A percentile compares a stretch with the other conserved stretches of the same genome.
Evolutionary conservation across 2,888 invertebrate genomes (phyloP).

Genomic region (Eupithecia exiguata): DNA sequence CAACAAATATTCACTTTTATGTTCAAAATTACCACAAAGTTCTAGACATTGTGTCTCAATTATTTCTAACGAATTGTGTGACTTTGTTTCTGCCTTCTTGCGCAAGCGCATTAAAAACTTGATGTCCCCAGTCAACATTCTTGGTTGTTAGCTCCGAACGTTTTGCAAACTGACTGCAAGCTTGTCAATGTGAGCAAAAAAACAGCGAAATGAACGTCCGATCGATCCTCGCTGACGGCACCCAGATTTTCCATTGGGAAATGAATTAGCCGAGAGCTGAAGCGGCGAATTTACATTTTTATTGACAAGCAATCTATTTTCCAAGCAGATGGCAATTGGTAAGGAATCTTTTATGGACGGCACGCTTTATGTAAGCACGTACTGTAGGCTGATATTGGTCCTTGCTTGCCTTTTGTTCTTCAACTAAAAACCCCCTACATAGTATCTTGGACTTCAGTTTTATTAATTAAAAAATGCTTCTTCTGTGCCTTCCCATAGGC

Average conservation of each 20-base stretch:
- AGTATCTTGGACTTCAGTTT: neutral
- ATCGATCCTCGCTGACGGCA: conserved; percentile 82
- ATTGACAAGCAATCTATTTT: conserved; percentile 83
- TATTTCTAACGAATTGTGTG: neutral
- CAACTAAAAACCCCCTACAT: neutral
- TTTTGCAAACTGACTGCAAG: conserved; percentile 69
- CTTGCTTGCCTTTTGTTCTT: neutral
- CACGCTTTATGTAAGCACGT: conserved; percentile 12
- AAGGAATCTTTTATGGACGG: conserved; percentile 60
- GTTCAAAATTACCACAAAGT: neutral
- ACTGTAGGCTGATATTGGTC: neutral
- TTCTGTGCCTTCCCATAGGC: too few species aligned
- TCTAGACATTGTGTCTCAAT: too few species aligned
- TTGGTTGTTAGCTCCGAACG: conserved; percentile 58
- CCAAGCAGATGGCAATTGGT: conserved; percentile 74
- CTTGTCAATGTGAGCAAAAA: conserved; percentile 76
- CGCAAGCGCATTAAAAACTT: conserved; percentile 14
- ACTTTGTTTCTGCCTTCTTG: neutral
- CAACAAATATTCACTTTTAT: neutral
- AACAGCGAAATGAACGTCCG: conserved; percentile 75
- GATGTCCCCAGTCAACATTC: conserved; percentile 42
- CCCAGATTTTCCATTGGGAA: conserved; percentile 81
- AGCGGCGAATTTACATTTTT: conserved; percentile 83
- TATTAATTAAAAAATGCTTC: too few species aligned
- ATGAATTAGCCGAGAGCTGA: conserved; percentile 82